Evolutionary conservation across 2,113 vertebrate genomes (phyloP).

Genomic region (Tretioscincus oriximinensis): DNA sequence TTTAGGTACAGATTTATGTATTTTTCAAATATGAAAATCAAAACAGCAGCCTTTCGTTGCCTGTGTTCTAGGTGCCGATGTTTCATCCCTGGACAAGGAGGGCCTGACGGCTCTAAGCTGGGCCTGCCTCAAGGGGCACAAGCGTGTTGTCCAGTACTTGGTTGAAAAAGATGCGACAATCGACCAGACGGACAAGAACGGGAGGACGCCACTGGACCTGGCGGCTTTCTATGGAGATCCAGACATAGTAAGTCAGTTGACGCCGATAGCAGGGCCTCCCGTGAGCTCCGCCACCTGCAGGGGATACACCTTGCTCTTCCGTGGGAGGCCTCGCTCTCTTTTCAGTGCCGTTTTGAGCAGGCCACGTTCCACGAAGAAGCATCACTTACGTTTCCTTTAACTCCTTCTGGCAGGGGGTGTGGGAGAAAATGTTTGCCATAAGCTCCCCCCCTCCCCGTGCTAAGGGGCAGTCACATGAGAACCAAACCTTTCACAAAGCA

Average conservation of each 20-base stretch:
- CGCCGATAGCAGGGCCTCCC: not conserved
- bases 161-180: conserved; percentile 90
- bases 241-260: conserved; percentile 85
- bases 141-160: conserved; percentile 88
- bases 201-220: conserved; percentile 92
- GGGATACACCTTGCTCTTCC: no score
- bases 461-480: not conserved
- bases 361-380: not conserved
- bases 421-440: not conserved
- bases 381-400: not conserved
- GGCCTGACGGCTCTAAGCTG: conserved; percentile 93
- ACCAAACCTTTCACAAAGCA: not conserved
- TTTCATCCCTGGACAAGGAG: conserved; percentile 93
- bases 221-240: conserved; percentile 96
- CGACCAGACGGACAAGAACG: conserved; percentile 95
- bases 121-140: conserved; percentile 97
- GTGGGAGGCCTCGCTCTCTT: no score
- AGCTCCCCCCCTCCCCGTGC: not conserved
- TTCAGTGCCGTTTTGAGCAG: not conserved
- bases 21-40: not conserved
- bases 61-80: conserved; percentile 78
- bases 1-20: not conserved
- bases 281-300: not conserved
- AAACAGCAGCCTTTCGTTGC: not conserved
- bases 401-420: not conserved